Evolutionary conservation across 2,113 vertebrate species (phyloP), one percentile per base, ranked within the genome.

Genomic region (Donacobius atricapilla): DNA sequence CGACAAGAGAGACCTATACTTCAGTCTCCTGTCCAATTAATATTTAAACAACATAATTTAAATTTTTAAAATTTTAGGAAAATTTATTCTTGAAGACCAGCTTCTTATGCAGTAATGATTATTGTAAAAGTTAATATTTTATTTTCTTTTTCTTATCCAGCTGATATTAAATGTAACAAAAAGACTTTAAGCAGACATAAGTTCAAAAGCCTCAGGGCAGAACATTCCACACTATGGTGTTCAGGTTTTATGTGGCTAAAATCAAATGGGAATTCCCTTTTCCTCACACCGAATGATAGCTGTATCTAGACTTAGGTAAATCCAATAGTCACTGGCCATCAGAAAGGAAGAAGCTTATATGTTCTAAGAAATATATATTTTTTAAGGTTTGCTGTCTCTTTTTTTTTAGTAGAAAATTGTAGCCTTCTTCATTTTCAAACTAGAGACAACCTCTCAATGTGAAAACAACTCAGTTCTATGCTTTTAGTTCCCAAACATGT

Each of bases 171-270:
- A 35, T 44, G 13, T 47, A 35, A 7, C 10, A 69, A 60, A 44
- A 51, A 60, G 31, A 44, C 18, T 77, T 76, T 30, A 54, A 44
- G 16, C 2, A 78, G 17, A 39, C 3, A 5, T 28, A 30, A 57
- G 7, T 75, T 69, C 24, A 76, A 68, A 86, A 63, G 8, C 19
- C 31, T 68, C 27, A 37, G 10, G 28, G 31, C 12, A 83, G 28
- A 76, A 40, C 0, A 2, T 44, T 30, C 3, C 45, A 19, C 19
- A 18, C 1, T n/a, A 30, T 16, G 3, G 15, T 22, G 8, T 53
- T 91, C 42, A 61, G 9, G 3, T 61, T 13, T 17, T 50, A 47
- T 24, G 8, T 37, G 42, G 28, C 15, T 44, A 48, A 70, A 60
- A 75, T 16, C 5, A 78, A 85, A 50, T 9, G 9, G 12, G 16